These are phyloP conservation scores for Karalla daura DNA, from an alignment of 2,797 vertebrate genomes.

Conservation along the genomic window DNA sequence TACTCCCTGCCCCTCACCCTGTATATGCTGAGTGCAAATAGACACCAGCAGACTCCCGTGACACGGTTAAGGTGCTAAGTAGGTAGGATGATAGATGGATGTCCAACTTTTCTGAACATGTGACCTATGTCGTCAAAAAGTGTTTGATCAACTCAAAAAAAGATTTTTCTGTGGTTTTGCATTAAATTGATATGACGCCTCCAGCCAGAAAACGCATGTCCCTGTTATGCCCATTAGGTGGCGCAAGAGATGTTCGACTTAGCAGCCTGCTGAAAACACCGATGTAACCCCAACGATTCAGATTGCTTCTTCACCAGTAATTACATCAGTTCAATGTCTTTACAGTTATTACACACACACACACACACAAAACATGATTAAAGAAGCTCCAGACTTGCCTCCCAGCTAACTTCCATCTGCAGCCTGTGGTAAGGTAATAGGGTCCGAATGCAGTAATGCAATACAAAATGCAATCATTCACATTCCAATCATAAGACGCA, in stretches of 20 bases:
- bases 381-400: background rate
- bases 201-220: background rate
- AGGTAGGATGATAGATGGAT: no score
- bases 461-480: background rate
- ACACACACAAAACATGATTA: background rate
- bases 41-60: no score
- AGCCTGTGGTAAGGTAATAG: background rate
- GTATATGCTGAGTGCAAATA: no score
- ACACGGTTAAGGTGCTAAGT: no score
- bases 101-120: no score
- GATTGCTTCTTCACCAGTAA: background rate
- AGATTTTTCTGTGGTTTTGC: background rate
- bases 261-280: fast-evolving
- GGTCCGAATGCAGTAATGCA: background rate
- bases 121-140: no score
- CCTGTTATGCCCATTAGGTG: constrained; percentile 43
- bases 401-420: no score
- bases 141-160: background rate
- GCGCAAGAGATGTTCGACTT: constrained; percentile 29
- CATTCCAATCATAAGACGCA: background rate
- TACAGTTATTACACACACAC: background rate
- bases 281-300: background rate
- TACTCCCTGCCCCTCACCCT: no score
- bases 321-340: background rate
- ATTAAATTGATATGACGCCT: background rate